Evolutionary conservation across 2,888 invertebrate genomes (phyloP).

Genomic region (Tryphoninae sp.): DNA sequence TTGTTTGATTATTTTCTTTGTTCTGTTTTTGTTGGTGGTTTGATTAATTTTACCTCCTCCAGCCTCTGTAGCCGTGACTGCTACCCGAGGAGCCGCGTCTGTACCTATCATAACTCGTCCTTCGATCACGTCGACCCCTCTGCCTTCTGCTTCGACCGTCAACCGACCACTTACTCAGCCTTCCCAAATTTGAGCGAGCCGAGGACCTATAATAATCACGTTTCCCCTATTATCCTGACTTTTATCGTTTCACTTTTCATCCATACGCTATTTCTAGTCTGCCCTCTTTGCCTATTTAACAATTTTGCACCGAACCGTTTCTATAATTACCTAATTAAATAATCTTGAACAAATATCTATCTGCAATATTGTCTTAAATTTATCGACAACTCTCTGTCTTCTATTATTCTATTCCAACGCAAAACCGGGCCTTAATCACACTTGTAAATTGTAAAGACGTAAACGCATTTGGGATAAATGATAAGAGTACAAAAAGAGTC

Average conservation of each 20-base stretch:
- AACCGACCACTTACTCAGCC: constrained; percentile 72
- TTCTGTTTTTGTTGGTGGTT: no score
- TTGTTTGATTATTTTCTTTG: constrained; percentile 21
- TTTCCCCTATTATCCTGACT: constrained; percentile 54
- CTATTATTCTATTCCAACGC: no score
- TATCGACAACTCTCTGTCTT: no score
- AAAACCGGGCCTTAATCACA: no score
- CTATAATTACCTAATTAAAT: neutral
- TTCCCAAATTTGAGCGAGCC: constrained; percentile 74
- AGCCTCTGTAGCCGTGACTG: constrained; percentile 70
- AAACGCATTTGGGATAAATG: no score
- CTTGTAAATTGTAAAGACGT: no score
- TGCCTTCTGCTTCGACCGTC: constrained; percentile 63
- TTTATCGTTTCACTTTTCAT: constrained; percentile 22
- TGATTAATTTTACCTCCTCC: constrained; percentile 74
- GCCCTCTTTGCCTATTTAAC: neutral
- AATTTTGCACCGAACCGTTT: neutral
- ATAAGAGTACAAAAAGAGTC: no score
- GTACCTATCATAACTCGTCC: constrained; percentile 73
- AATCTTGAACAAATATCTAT: no score
- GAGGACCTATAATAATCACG: constrained; percentile 76
- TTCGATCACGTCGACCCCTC: constrained; percentile 66
- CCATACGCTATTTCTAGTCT: neutral
- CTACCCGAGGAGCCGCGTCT: constrained; percentile 71
- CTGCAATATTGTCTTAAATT: no score